A percentile compares a stretch with the other conserved stretches of the same genome.
Evolutionary conservation across 2,888 invertebrate genomes (phyloP).

Genomic region (Plusia festucae): DNA sequence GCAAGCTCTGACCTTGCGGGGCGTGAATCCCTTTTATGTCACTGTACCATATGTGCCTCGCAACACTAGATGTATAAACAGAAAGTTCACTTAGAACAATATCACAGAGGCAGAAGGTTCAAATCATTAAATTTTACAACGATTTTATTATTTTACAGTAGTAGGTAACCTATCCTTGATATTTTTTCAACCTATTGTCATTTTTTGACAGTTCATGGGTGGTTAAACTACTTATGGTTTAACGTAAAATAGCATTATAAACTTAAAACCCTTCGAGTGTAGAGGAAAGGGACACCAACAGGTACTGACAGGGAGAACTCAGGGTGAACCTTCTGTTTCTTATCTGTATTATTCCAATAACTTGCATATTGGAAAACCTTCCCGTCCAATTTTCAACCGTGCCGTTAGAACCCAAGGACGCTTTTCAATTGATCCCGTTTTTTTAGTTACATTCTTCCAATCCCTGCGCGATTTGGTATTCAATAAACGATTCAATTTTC

Average conservation of each 20-base stretch:
- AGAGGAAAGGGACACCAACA: too few species aligned
- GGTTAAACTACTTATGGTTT: too few species aligned
- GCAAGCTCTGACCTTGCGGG: slow-evolving; percentile 63
- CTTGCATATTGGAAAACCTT: slow-evolving; percentile 28
- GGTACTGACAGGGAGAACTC: too few species aligned
- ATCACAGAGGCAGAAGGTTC: neutral
- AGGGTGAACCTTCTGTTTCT: slow-evolving; percentile 18
- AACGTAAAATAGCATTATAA: too few species aligned
- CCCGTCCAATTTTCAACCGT: slow-evolving; percentile 14
- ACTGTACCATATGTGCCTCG: slow-evolving; percentile 44
- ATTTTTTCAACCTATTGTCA: too few species aligned
- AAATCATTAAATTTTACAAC: too few species aligned
- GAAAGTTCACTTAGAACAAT: slow-evolving; percentile 11
- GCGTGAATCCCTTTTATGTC: slow-evolving; percentile 57
- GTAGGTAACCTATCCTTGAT: too few species aligned
- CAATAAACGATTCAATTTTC: slow-evolving; percentile 46
- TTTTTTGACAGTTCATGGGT: too few species aligned
- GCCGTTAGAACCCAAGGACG: neutral
- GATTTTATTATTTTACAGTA: too few species aligned
- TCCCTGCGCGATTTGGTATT: slow-evolving; percentile 49
- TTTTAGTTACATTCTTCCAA: slow-evolving; percentile 35
- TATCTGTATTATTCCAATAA: slow-evolving; percentile 6
- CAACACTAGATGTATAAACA: neutral
- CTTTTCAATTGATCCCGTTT: neutral
- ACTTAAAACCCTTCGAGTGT: too few species aligned